These are phyloP conservation scores for Drosophila kokeensis DNA, from an alignment of 2,888 invertebrate species.

Conservation along the genomic window DNA sequence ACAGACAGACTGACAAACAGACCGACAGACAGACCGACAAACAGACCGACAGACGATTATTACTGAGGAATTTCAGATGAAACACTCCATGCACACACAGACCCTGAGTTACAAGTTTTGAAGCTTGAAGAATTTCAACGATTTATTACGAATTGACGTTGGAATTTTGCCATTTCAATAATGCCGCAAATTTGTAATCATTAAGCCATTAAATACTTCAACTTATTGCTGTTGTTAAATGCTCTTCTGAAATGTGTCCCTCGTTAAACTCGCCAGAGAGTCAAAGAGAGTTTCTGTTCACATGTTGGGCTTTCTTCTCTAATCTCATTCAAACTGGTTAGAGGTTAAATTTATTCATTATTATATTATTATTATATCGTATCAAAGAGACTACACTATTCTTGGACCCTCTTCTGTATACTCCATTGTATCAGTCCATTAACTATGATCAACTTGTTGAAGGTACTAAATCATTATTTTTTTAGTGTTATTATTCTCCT, in stretches of 20 bases:
- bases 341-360: not conserved
- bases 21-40: not conserved
- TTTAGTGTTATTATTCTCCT: not conserved
- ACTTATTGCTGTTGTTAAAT: not conserved
- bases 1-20: not conserved
- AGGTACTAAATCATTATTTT: not conserved
- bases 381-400: not conserved
- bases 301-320: not conserved
- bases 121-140: not conserved
- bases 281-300: not conserved
- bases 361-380: not conserved
- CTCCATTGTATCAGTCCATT: not conserved
- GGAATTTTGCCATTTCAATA: slow-evolving; percentile 1
- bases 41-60: not conserved
- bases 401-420: not conserved
- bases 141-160: slow-evolving; percentile 2
- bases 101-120: not conserved
- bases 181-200: not conserved
- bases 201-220: not conserved
- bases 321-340: not conserved
- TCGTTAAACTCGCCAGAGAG: not conserved
- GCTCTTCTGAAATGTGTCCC: not conserved
- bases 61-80: not conserved
- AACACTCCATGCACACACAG: not conserved
- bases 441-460: not conserved